A percentile compares a stretch with the other conserved stretches of the same genome.
phyloP scores from a whole-genome alignment of 2,888 invertebrate species.

The Cryptocheilus praepositus region DNA sequence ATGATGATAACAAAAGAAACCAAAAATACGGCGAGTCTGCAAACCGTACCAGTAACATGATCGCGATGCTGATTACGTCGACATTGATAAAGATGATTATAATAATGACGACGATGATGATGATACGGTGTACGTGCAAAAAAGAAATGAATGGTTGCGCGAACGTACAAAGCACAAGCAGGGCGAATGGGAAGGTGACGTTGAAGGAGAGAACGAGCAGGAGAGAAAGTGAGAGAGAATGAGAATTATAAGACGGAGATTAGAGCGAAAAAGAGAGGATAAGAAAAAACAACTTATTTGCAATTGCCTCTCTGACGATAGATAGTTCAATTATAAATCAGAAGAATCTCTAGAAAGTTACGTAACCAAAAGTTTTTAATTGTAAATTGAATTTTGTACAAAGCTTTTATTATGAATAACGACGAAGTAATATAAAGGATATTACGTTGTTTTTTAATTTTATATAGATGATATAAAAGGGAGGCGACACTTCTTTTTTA shows the following conservation, averaged over 20 bases:
- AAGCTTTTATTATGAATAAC: constrained; percentile 73
- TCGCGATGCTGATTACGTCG: constrained; percentile 20
- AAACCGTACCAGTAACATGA: constrained; percentile 14
- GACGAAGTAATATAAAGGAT: constrained; percentile 73
- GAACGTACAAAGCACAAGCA: constrained; percentile 10
- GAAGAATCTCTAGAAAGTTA: constrained; percentile 69
- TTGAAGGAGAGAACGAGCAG: constrained; percentile 22
- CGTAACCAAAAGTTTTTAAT: constrained; percentile 73
- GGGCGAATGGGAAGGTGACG: constrained; percentile 8
- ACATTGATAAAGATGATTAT: constrained; percentile 21
- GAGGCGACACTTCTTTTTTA: constrained; percentile 56
- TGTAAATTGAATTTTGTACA: constrained; percentile 74
- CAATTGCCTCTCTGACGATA: constrained; percentile 58
- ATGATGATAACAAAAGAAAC: constrained; percentile 41
- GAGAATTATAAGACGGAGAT: constrained; percentile 8
- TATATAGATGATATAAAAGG: constrained; percentile 70
- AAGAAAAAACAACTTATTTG: constrained; percentile 51
- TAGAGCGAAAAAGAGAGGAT: constrained; percentile 44
- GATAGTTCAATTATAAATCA: constrained; percentile 64
- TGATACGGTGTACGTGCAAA: constrained; percentile 29
- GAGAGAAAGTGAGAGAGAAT: constrained; percentile 22
- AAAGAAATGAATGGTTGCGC: constrained; percentile 24
- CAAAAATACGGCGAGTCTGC: constrained; percentile 38
- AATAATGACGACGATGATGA: constrained; percentile 23
- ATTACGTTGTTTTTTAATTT: constrained; percentile 75